Evolutionary conservation across 2,888 invertebrate species (phyloP).

Genomic region (Oscheius myriophilus): DNA sequence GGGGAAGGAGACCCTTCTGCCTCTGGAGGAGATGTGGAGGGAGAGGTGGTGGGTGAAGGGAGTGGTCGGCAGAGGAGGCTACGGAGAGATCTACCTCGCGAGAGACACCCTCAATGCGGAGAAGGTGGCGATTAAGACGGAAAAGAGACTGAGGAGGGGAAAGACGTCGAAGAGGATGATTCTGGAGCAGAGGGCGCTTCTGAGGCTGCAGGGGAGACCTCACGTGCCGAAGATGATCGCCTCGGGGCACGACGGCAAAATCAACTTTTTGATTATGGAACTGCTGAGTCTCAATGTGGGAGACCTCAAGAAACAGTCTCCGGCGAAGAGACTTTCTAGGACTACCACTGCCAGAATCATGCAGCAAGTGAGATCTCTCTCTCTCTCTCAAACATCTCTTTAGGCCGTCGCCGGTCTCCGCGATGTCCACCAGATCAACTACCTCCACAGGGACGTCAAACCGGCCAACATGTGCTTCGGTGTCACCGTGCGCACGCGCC

Average conservation of each 20-base stretch:
- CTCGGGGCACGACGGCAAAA: conserved; percentile 42
- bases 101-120: conserved; percentile 44
- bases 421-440: conserved; percentile 59
- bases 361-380: conserved; percentile 38
- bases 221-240: conserved; percentile 55
- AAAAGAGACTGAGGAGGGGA: conserved; percentile 48
- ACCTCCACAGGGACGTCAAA: conserved; percentile 55
- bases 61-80: conserved; percentile 49
- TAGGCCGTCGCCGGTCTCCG: conserved; percentile 58
- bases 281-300: conserved; percentile 59
- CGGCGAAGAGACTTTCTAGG: conserved; percentile 48
- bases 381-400: not conserved
- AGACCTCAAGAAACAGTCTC: conserved; percentile 55
- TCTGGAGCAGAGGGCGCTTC: conserved; percentile 52
- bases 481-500: conserved; percentile 45
- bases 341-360: conserved; percentile 42
- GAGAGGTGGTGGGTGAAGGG: conserved; percentile 42
- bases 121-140: conserved; percentile 59
- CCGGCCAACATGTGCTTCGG: conserved; percentile 65
- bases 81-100: conserved; percentile 59
- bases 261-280: conserved; percentile 58
- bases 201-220: conserved; percentile 56
- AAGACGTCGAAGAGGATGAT: conserved; percentile 55
- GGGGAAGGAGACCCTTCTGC: conserved; percentile 12
- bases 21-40: conserved; percentile 40